Conservation (phyloP, 2,797 vertebrate species). For the Clarias platycephalus region DNA sequence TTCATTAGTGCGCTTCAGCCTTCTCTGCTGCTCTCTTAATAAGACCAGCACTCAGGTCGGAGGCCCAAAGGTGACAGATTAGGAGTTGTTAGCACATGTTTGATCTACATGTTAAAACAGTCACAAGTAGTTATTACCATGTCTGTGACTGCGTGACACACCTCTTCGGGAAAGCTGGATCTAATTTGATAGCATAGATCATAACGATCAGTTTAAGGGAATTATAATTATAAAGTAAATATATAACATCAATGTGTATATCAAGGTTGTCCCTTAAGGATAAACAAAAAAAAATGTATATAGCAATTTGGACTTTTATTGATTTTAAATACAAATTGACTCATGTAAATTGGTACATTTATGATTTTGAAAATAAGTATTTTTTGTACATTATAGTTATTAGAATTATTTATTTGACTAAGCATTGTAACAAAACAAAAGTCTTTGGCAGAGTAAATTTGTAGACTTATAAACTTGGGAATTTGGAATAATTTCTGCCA, state of each 20-base stretch:
- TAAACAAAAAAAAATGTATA: not conserved
- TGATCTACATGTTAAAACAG: slow-evolving; percentile 54
- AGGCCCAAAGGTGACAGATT: slow-evolving; percentile 57
- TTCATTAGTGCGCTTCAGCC: slow-evolving; percentile 63
- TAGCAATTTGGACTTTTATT: not conserved
- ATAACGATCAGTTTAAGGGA: not conserved
- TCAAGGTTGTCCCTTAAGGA: not conserved
- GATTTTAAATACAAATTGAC: not conserved
- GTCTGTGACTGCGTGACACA: slow-evolving; percentile 36
- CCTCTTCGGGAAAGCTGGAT: slow-evolving; percentile 10
- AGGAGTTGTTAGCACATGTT: slow-evolving; percentile 55
- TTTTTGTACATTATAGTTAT: not conserved
- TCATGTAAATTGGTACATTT: not conserved
- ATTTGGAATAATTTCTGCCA: no score
- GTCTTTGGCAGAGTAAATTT: not conserved
- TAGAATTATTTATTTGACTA: not conserved
- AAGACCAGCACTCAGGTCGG: slow-evolving; percentile 50
- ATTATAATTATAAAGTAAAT: not conserved
- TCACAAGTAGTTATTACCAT: slow-evolving; percentile 52
- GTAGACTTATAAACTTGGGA: not conserved
- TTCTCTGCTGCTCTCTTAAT: slow-evolving; percentile 52
- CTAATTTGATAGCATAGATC: slow-evolving; percentile 11
- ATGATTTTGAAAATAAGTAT: not conserved
- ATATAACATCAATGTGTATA: not conserved
- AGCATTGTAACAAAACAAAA: not conserved